phyloP scores from a whole-genome alignment of 2,888 invertebrate genomes.

The Papilio elwesi region DNA sequence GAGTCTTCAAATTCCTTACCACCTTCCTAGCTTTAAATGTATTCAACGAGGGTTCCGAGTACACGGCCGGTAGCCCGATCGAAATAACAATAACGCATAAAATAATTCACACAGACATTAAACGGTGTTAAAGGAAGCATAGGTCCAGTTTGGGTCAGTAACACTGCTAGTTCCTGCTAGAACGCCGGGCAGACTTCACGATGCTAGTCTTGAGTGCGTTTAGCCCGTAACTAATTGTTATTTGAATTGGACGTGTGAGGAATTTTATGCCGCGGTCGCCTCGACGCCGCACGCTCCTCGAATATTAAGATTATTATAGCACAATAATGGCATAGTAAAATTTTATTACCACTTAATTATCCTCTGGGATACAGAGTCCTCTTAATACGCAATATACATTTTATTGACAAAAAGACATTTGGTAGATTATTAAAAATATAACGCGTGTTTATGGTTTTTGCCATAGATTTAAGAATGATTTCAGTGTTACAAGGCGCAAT shows the following conservation, averaged over 20 bases:
- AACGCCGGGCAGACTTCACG: conserved; percentile 41
- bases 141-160: conserved; percentile 34
- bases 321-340: conserved; percentile 42
- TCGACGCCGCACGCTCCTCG: conserved; percentile 46
- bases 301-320: conserved; percentile 50
- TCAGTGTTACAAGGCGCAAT: neutral
- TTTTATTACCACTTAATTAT: conserved; percentile 40
- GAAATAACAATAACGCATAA: conserved; percentile 24
- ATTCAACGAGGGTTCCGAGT: conserved; percentile 34
- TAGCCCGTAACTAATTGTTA: conserved; percentile 67
- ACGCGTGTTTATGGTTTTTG: neutral
- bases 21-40: conserved; percentile 26
- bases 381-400: conserved; percentile 12
- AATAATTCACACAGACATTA: conserved; percentile 29
- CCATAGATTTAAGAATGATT: neutral
- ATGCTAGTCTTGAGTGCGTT: conserved; percentile 52
- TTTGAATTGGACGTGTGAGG: conserved; percentile 66
- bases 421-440: conserved; percentile 7
- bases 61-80: conserved; percentile 29
- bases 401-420: conserved; percentile 1
- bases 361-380: neutral
- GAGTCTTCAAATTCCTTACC: conserved; percentile 33
- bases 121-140: conserved; percentile 30
- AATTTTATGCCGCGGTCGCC: conserved; percentile 42
- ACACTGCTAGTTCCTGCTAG: conserved; percentile 44